Base-by-base conservation (phyloP, 1,140 invertebrate genomes). In the Bombus vancouverensis region DNA sequence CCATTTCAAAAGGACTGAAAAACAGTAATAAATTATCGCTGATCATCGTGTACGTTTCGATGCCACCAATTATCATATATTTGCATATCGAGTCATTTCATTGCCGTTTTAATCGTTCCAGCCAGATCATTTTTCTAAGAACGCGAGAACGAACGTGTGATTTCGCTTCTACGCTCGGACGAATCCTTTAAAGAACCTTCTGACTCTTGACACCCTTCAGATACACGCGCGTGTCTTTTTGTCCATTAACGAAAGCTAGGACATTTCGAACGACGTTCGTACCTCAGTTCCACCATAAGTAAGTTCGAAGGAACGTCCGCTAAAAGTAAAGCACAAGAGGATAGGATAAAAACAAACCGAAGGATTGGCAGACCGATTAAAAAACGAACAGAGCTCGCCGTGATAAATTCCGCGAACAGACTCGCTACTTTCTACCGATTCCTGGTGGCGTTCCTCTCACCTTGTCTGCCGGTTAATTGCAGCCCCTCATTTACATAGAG, bases 401-500 rank as follows among this genome's bases (percentile, higher is more conserved):
- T 32, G 73, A 66, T 83, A 77, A 76, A 57, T 77, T 89, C 84
- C 74, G 25, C 59, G 66, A 80, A 57, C 77, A n/a, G 57, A 70
- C 73, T n/a, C 32, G 32, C 66, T 47, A 34, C 68, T 57, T 76
- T 82, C 84, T 42, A n/a, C 62, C 77, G 53, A 28, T 53, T 57
- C 79, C 47, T 70, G 34, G n/a, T 73, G 39, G 72, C 79, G 72
- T 80, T 80, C 68, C 68, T 81, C 85, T 82, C 44, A 32, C 78
- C 89, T 65, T 65, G 88, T 77, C 83, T 47, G 34, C 66, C 82
- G 68, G 86, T 92, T 92, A 92, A 92, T 92, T 92, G 91, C 91
- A 62, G 82, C 73, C 72, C 83, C 91, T 91, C 92, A 92, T 92
- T 92, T 92, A 88, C 91, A 92, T 92, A 91, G 83, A 91, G 77